phyloP scores from a whole-genome alignment of 1,140 invertebrate species.

The Antheraea pernyi region DNA sequence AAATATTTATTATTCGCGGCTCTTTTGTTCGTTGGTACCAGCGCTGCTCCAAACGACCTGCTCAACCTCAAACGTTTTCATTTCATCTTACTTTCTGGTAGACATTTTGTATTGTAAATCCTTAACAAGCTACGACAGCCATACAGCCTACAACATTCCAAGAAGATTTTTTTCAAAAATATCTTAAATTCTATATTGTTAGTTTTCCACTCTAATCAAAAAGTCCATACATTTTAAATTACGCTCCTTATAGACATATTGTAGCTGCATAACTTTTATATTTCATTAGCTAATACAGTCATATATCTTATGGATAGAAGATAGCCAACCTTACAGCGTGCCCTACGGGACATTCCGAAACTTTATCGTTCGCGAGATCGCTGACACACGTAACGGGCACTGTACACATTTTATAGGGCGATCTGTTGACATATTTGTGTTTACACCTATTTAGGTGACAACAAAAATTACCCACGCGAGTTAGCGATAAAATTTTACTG shows the following conservation, averaged over 20 bases:
- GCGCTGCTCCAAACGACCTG: no score
- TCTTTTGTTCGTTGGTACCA: no score
- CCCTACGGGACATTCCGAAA: constrained; percentile 15
- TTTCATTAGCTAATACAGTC: neutral
- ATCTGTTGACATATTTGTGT: constrained; percentile 45
- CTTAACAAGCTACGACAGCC: no score
- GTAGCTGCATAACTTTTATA: neutral
- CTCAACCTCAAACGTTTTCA: no score
- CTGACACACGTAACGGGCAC: constrained; percentile 36
- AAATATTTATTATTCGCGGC: no score
- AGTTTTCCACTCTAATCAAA: no score
- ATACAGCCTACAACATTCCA: no score
- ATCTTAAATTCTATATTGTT: no score
- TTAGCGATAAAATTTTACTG: neutral
- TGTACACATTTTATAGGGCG: constrained; percentile 26
- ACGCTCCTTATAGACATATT: neutral
- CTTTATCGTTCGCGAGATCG: constrained; percentile 29
- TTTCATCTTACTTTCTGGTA: no score
- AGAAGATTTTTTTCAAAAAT: no score
- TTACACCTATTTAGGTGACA: constrained; percentile 41
- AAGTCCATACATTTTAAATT: neutral
- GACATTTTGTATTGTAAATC: no score
- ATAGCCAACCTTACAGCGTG: neutral
- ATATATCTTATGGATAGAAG: neutral
- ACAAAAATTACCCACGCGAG: neutral